Percentiles rank a stretch among this genome's conserved stretches.
phyloP scores from a whole-genome alignment of 2,888 invertebrate species.

The Cerceris ruficornis region DNA sequence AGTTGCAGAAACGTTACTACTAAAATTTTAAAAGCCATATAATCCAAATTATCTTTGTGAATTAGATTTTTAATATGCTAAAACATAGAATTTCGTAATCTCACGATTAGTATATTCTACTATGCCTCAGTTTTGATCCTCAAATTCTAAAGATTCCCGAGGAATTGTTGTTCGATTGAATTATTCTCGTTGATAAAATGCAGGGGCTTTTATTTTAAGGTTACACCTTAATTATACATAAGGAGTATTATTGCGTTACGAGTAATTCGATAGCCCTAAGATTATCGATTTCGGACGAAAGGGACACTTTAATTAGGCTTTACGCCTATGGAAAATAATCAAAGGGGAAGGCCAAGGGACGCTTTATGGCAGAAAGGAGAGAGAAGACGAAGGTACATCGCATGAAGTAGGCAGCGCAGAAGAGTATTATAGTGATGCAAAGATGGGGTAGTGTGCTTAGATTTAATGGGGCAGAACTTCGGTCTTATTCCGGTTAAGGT shows the following conservation, averaged over 20 bases:
- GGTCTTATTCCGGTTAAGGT: conserved; percentile 75
- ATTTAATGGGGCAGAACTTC: conserved; percentile 75
- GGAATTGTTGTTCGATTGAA: neutral
- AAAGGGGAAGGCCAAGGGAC: conserved; percentile 70
- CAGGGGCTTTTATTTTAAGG: neutral
- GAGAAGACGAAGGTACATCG: conserved; percentile 64
- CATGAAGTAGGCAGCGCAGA: conserved; percentile 59
- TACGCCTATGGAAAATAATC: conserved; percentile 76
- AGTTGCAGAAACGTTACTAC: no score
- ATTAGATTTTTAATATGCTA: no score
- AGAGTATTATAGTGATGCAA: conserved; percentile 71
- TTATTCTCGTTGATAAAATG: neutral
- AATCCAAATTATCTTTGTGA: no score
- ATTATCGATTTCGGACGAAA: conserved; percentile 23
- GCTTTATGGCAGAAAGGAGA: conserved; percentile 66
- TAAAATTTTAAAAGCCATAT: no score
- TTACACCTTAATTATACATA: neutral
- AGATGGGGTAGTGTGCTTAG: conserved; percentile 71
- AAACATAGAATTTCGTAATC: no score
- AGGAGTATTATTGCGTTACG: neutral
- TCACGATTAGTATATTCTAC: no score
- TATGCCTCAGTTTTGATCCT: no score
- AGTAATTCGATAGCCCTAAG: neutral
- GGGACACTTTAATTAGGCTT: conserved; percentile 66
- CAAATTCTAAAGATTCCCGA: no score